Conservation (phyloP, 2,797 vertebrate species). For the Poeciliopsis gracilis region DNA sequence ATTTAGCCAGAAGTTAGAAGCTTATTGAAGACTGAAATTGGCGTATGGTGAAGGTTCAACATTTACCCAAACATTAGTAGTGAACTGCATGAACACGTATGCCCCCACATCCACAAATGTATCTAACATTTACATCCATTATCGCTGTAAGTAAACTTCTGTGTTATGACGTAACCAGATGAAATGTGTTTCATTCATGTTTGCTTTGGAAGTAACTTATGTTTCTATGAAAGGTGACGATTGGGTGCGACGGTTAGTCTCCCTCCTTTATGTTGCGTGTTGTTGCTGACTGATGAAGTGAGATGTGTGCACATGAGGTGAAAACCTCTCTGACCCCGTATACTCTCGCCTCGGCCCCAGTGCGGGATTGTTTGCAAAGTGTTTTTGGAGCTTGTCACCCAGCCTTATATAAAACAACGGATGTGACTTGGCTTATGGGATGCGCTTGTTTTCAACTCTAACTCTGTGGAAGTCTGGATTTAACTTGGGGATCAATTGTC, state of each 20-base stretch:
- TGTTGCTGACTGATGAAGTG: slow-evolving; percentile 76
- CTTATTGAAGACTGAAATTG: not conserved
- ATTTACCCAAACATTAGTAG: not conserved
- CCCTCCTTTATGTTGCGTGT: slow-evolving; percentile 33
- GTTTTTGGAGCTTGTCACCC: slow-evolving; percentile 54
- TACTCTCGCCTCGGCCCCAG: slow-evolving; percentile 56
- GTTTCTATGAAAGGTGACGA: slow-evolving; percentile 24
- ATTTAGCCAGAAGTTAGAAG: not conserved
- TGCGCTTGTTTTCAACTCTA: slow-evolving; percentile 46
- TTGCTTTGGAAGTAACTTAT: slow-evolving; percentile 8
- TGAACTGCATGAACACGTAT: not conserved
- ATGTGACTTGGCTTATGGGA: slow-evolving; percentile 29
- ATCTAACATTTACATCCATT: not conserved
- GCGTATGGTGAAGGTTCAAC: not conserved
- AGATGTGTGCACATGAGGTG: slow-evolving; percentile 56
- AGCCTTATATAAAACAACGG: slow-evolving; percentile 52
- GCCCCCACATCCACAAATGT: not conserved
- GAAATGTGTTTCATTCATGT: slow-evolving; percentile 23
- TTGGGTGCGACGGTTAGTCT: slow-evolving; percentile 6
- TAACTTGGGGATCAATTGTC: slow-evolving; percentile 48
- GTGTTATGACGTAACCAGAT: slow-evolving; percentile 9
- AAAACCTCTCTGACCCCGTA: slow-evolving; percentile 57
- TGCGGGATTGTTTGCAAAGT: slow-evolving; percentile 46
- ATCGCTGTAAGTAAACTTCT: not conserved
- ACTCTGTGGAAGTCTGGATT: slow-evolving; percentile 29